Evolutionary conservation across 2,888 invertebrate genomes (phyloP), one percentile per base, ranked within the genome.

Genomic region (Resseliella maxima): DNA sequence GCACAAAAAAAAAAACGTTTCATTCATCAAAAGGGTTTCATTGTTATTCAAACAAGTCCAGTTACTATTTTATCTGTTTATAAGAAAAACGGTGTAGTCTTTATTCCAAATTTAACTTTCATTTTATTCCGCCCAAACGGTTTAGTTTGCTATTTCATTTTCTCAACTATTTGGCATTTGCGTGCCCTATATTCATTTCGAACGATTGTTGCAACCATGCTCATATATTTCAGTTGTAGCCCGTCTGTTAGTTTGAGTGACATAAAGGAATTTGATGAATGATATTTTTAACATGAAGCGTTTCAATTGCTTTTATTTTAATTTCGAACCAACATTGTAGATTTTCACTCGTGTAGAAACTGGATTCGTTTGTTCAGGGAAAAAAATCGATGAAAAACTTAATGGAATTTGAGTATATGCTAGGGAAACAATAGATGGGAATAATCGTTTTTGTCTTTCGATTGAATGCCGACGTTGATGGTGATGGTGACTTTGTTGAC

Each of bases 211-310:
- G 0, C n/a, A 83, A 38, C 36, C 83, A 83, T 83, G 83, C 38
- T 38, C 83, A 83, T 38, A 35, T 72, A 38, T 83, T 83, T 83
- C 72, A 31, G 38, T 24, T 83, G 83, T 83, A 24, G n/a, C 38
- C 21, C 36, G 38, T 38, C 83, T 83, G 38, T 24, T 83, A 38
- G 83, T 83, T 83, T 83, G 83, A 83, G n/a, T 83, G 83, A 83
- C 83, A 83, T 38, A 83, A 83, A 10, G 24, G 83, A 83, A 83
- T 83, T 83, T 83, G 83, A 83, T 83, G 83, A 83, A 83, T 83
- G 83, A 83, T 83, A 83, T 38, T 83, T 83, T 38, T 31, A 72
- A 83, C 83, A 83, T 38, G 83, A 38, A 83, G 35, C 72, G 15
- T 18, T 72, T 31, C 35, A 1, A 24, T 59, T 59, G 1, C 36